Evolutionary conservation across 37 sponge, comb jelly and placozoan species (phyloP), one percentile per base, ranked within the genome.

Genomic region (Bolinopsis microptera): DNA sequence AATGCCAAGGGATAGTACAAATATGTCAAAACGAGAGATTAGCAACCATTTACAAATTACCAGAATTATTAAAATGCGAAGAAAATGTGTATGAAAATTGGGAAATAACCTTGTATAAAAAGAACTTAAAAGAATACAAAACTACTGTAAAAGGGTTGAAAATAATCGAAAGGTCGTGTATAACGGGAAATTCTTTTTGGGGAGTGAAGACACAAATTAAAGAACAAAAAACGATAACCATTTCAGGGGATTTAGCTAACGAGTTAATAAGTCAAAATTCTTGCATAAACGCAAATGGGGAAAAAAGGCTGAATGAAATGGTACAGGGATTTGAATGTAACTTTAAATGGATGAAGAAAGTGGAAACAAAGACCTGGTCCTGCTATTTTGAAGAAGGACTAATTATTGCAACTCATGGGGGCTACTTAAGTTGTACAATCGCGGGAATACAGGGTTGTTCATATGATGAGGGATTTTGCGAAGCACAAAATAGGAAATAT

Each of bases 51-150:
- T 72, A 72, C 74, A 72, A 72, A n/a, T 72, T 72, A 72, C 74
- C 74, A 5, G 74, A 72, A 72, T n/a, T 72, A 23, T n/a, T 72
- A 3, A 9, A 72, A n/a, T 72, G 74, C 18, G 18, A 72, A 3
- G 18, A 24, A 28, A 72, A 72, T 72, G 74, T 72, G 31, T 72
- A 72, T 72, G 74, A 72, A 72, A 72, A 72, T 30, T 72, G 74
- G 74, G 74, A 72, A 72, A 72, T 72, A 72, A 72, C 25, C 26
- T 72, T 72, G 31, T 72, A 30, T n/a, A 72, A 72, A n/a, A 72
- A 72, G 18, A 72, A 72, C 18, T 72, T 72, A 72, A 72, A 72
- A 28, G 74, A 72, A 21, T 72, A 72, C 18, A 72, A 72, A 28
- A 72, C 74, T 8, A 72, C 30, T n/a, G 74, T 72, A 5, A 72